These are phyloP conservation scores for Paedocypris sp. DNA, from an alignment of 2,113 vertebrate species.

Conservation along the genomic window DNA sequence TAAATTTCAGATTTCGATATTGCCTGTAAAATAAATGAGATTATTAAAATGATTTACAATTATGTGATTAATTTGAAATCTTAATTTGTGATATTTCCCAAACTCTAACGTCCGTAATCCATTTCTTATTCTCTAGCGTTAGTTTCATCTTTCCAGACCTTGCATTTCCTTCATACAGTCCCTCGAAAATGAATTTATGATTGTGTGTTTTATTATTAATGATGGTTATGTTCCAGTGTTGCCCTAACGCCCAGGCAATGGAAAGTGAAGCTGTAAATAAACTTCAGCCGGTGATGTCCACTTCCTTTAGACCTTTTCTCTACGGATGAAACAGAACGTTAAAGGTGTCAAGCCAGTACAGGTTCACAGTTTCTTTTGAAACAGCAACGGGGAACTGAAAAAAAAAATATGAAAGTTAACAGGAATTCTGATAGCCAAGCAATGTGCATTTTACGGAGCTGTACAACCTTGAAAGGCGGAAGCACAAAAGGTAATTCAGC, in stretches of 20 bases:
- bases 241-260: neutral
- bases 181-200: neutral
- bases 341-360: neutral
- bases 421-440: constrained; percentile 13
- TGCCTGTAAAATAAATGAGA: too few relatives aligned
- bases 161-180: neutral
- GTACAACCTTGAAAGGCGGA: constrained; percentile 1
- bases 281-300: neutral
- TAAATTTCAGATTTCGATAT: too few relatives aligned
- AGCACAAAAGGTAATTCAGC: constrained; percentile 19
- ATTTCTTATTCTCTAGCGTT: neutral
- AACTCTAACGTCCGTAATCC: too few relatives aligned
- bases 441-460: constrained; percentile 4
- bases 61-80: too few relatives aligned
- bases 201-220: neutral
- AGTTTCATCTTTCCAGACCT: neutral
- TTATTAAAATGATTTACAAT: too few relatives aligned
- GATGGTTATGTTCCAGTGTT: neutral
- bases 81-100: too few relatives aligned
- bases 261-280: neutral
- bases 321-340: neutral
- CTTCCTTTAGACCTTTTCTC: neutral
- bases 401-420: constrained; percentile 8
- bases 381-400: neutral
- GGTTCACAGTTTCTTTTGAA: constrained; percentile 1